Evolutionary conservation across 2,797 vertebrate species (phyloP).

Genomic region (Typhlichthys subterraneus): DNA sequence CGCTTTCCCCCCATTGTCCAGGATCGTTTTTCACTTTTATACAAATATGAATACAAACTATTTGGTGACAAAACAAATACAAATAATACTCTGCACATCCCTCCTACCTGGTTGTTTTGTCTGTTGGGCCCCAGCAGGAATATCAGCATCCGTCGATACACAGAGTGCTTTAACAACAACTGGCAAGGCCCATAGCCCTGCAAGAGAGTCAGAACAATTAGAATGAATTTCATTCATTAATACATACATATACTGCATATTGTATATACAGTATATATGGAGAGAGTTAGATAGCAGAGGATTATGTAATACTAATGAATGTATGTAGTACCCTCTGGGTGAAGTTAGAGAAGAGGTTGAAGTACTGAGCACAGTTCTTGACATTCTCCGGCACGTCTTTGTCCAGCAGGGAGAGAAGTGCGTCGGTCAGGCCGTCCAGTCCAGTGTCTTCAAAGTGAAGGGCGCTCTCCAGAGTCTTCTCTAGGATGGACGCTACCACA

Average conservation of each 20-base stretch:
- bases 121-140: slow-evolving; percentile 90
- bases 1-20: too few relatives aligned
- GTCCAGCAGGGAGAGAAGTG: slow-evolving; percentile 91
- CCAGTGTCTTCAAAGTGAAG: slow-evolving; percentile 91
- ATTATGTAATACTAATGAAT: background rate
- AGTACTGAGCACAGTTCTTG: slow-evolving; percentile 98
- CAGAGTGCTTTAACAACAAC: slow-evolving; percentile 90
- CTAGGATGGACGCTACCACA: slow-evolving; percentile 93
- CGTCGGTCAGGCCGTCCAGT: slow-evolving; percentile 86
- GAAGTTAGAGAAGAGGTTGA: slow-evolving; percentile 95
- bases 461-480: slow-evolving; percentile 95
- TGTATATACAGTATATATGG: too few relatives aligned
- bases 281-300: background rate
- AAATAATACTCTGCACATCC: too few relatives aligned
- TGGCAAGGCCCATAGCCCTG: slow-evolving; percentile 89
- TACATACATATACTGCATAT: too few relatives aligned
- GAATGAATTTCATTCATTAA: too few relatives aligned
- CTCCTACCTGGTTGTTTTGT: slow-evolving; percentile 92
- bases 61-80: too few relatives aligned
- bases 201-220: slow-evolving; percentile 30
- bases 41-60: too few relatives aligned
- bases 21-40: too few relatives aligned
- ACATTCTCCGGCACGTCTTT: slow-evolving; percentile 98
- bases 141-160: slow-evolving; percentile 90
- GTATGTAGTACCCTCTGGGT: slow-evolving; percentile 86